Percentiles rank a stretch among this genome's conserved stretches.
Conservation (phyloP, 2,888 invertebrate species). For the Chymomyza amoena region DNA sequence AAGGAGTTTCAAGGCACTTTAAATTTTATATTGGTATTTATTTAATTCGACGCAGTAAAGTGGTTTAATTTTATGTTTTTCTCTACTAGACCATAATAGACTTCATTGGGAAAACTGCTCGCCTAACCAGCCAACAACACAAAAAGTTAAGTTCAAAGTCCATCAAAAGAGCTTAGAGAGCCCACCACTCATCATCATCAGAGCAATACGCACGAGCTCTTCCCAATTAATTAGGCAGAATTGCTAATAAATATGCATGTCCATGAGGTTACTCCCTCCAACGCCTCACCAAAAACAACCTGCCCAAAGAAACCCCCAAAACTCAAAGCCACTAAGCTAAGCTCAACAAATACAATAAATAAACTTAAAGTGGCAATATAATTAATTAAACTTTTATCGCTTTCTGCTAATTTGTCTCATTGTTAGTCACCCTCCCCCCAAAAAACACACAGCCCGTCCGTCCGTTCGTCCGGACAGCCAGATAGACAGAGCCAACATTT, state of each 20-base stretch:
- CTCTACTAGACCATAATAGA: not conserved
- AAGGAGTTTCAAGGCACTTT: not conserved
- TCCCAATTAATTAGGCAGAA: constrained; percentile 1
- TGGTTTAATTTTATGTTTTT: not conserved
- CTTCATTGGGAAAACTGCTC: not conserved
- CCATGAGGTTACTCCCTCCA: not conserved
- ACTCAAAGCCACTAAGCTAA: constrained; percentile 3
- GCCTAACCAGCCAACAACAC: not conserved
- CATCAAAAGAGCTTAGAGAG: not conserved
- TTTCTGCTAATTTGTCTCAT: constrained; percentile 30
- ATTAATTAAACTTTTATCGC: constrained; percentile 67
- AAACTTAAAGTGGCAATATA: constrained; percentile 57
- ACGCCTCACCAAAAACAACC: not conserved
- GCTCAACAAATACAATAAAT: constrained; percentile 52
- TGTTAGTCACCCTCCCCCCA: not conserved
- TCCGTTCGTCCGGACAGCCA: no score
- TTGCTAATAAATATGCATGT: not conserved
- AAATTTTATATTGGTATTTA: not conserved
- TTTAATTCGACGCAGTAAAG: not conserved
- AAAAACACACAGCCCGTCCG: not conserved
- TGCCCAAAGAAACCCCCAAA: not conserved
- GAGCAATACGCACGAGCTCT: not conserved
- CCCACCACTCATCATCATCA: not conserved
- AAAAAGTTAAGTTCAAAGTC: not conserved
- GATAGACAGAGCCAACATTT: constrained; percentile 47